A percentile compares a stretch with the other conserved stretches of the same genome.
Conservation (phyloP, 2,113 vertebrate genomes). For the Aegithalos caudatus region DNA sequence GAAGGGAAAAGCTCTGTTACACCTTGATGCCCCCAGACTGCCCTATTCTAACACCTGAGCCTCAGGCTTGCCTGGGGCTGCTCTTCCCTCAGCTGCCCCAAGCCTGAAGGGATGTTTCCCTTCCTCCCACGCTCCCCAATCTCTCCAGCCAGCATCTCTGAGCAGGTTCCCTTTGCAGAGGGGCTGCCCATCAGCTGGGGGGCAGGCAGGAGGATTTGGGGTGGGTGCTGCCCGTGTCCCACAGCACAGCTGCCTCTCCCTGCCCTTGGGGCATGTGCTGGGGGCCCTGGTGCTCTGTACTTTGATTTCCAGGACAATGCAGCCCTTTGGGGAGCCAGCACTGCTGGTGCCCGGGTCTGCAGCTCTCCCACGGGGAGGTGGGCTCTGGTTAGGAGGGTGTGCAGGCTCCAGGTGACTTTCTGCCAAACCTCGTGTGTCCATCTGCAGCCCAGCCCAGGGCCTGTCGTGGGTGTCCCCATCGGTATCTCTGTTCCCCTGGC, state of each 20-base stretch:
- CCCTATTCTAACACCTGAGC: not conserved
- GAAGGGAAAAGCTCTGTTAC: not conserved
- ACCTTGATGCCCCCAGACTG: not conserved
- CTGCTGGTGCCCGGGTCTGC: not conserved
- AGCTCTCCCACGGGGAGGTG: fast-evolving
- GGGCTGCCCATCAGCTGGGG: fast-evolving
- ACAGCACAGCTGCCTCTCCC: not conserved
- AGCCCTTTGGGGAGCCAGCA: not conserved
- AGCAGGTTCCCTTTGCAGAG: not conserved
- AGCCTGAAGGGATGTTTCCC: not conserved
- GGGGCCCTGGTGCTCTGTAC: not conserved
- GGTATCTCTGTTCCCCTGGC: not conserved
- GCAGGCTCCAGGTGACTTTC: not conserved
- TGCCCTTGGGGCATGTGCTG: not conserved
- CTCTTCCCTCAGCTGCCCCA: not conserved
- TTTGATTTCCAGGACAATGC: not conserved
- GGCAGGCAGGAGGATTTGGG: not conserved
- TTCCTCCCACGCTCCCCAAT: fast-evolving
- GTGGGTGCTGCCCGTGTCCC: not conserved
- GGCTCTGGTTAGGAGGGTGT: not conserved
- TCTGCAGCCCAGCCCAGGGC: not conserved
- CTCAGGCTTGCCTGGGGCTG: not conserved
- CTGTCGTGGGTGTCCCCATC: fast-evolving
- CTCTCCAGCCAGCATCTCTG: not conserved
- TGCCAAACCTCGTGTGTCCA: not conserved